Evolutionary conservation across 2,888 invertebrate species (phyloP), one percentile per base, ranked within the genome.

Genomic region (Dendrolimus houi): DNA sequence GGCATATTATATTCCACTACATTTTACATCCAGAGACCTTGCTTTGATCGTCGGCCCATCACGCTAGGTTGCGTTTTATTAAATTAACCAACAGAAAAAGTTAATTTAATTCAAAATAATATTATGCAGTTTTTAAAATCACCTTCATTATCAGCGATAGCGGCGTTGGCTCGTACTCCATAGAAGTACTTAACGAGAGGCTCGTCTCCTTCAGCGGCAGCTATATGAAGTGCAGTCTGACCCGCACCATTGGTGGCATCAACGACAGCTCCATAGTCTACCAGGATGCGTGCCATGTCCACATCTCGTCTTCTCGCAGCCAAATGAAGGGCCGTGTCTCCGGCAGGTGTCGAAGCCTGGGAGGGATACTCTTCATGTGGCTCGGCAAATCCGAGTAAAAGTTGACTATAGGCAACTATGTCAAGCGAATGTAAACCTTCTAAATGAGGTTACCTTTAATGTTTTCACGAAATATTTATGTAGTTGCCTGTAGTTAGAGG

Each of bases 121-220:
- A 47, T 47, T 47, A 10, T 47, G 47, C 47, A 47, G 12, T 47
- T 47, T 47, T 10, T 12, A 10, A 10, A 3, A 12, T 47, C 68
- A 94, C 95, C 95, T 92, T 98, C 97, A 83, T 97, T 97, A 85
- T 99, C 99, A 58, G 96, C 94, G 69, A 99, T 95, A 68, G 97
- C 96, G 7, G 99, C 98, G 67, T 98, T 97, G 12, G 99, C 99
- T 69, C 98, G 94, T 58, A 97, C 96, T 55, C 97, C 96, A 81
- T 98, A 98, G 81, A 99, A 97, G 84, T 98, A 98, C 83, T 99
- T 99, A 54, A 99, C 95, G 63, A 99, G 90, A 0, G 95, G 93
- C 76, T 99, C 99, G 77, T 99, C 99, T 0, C 99, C 99, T 77
- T 97, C 97, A 52, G 97, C 96, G 6, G 99, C 97, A 0, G 98